These are phyloP conservation scores for Clusia tigrina DNA, from an alignment of 2,888 invertebrate genomes.

Conservation along the genomic window DNA sequence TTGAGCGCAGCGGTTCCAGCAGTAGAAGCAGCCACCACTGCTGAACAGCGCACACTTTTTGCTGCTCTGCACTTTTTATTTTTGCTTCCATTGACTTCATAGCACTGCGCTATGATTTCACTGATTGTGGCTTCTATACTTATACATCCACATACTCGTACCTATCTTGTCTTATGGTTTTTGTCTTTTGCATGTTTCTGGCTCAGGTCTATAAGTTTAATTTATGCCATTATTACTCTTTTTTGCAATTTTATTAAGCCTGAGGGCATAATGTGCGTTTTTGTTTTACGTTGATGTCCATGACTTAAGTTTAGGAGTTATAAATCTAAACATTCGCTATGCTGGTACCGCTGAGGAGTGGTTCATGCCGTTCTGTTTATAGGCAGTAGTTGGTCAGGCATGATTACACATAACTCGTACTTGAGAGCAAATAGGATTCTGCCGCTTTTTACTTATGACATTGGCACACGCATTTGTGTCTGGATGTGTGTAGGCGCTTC, in stretches of 20 bases:
- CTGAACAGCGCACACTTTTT: background rate
- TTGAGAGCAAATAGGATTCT: background rate
- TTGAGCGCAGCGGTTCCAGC: background rate
- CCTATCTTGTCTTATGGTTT: background rate
- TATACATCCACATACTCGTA: too few relatives aligned
- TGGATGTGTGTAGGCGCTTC: too few relatives aligned
- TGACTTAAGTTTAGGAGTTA: conserved; percentile 1
- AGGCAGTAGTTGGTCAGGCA: background rate
- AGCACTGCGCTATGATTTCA: background rate
- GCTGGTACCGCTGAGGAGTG: background rate
- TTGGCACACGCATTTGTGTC: too few relatives aligned
- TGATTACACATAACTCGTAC: too few relatives aligned
- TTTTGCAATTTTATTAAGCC: conserved; percentile 28
- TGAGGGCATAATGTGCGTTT: conserved; percentile 22
- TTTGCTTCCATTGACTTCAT: conserved; percentile 8
- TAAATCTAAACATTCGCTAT: conserved; percentile 5
- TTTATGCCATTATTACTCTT: conserved; percentile 30
- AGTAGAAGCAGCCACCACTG: conserved; percentile 16
- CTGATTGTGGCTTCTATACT: background rate
- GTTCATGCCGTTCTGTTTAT: background rate
- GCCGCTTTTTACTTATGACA: too few relatives aligned
- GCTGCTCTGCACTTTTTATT: background rate
- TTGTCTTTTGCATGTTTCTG: background rate
- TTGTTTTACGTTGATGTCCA: conserved; percentile 7
- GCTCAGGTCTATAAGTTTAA: conserved; percentile 23